Percentiles rank a stretch among this genome's conserved stretches.
Conservation (phyloP, 2,113 vertebrate species). For the Oreocharis arfaki region DNA sequence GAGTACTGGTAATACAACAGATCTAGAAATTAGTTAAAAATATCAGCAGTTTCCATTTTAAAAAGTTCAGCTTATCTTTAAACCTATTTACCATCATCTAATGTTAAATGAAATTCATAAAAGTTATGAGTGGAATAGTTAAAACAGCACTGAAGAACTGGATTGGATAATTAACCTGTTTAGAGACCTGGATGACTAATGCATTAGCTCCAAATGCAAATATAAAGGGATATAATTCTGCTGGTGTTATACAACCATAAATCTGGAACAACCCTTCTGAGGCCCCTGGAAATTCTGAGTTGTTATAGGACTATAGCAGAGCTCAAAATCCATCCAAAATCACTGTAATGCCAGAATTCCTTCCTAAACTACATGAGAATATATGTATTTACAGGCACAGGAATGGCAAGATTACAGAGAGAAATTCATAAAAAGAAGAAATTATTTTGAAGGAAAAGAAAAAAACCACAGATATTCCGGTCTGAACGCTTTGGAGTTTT, state of each 20-base stretch:
- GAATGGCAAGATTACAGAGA: neutral
- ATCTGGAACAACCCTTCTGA: neutral
- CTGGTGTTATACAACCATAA: neutral
- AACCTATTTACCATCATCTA: neutral
- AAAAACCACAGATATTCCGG: neutral
- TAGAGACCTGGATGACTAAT: neutral
- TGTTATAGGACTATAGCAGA: neutral
- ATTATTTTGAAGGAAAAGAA: neutral
- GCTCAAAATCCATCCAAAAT: neutral
- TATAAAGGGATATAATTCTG: neutral
- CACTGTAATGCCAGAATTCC: neutral
- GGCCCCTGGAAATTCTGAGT: neutral
- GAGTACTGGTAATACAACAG: neutral
- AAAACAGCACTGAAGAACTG: neutral
- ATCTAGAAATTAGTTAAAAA: conserved; percentile 13
- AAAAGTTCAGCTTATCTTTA: neutral
- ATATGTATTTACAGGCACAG: neutral
- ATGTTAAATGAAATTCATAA: neutral
- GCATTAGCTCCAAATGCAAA: neutral
- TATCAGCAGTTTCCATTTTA: neutral
- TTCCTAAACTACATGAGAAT: neutral
- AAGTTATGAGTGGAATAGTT: neutral
- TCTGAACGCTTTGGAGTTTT: neutral
- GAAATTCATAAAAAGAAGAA: neutral
- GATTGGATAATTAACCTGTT: neutral